These are phyloP conservation scores for Tyria jacobaeae DNA, from an alignment of 2,888 invertebrate genomes.

Conservation along the genomic window DNA sequence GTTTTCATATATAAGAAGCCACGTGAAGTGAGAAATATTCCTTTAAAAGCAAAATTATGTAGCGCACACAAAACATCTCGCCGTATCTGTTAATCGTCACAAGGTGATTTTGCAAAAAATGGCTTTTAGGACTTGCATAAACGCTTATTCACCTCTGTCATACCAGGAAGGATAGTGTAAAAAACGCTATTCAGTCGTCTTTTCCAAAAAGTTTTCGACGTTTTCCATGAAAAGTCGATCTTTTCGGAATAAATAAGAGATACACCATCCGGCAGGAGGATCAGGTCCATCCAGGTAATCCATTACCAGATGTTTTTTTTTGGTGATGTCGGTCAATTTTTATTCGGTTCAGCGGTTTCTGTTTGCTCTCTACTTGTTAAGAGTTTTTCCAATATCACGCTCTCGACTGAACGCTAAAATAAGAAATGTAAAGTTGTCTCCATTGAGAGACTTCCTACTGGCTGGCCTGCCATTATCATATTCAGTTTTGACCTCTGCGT, in stretches of 20 bases:
- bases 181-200: too few relatives aligned
- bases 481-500: constrained; percentile 31
- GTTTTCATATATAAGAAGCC: too few relatives aligned
- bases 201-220: too few relatives aligned
- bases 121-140: not conserved
- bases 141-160: too few relatives aligned
- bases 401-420: not conserved
- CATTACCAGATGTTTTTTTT: too few relatives aligned
- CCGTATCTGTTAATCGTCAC: not conserved
- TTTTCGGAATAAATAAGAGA: too few relatives aligned
- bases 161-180: too few relatives aligned
- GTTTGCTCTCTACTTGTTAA: not conserved
- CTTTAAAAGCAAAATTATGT: not conserved
- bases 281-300: too few relatives aligned
- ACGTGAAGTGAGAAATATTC: too few relatives aligned
- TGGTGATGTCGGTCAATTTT: not conserved
- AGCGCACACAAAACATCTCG: not conserved
- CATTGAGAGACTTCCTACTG: constrained; percentile 23
- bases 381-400: constrained; percentile 1
- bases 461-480: constrained; percentile 29
- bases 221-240: too few relatives aligned
- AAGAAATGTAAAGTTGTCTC: constrained; percentile 13
- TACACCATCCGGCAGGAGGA: too few relatives aligned
- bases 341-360: not conserved
- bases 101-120: not conserved